Percentiles rank a stretch among this genome's conserved stretches.
Evolutionary conservation across 2,888 invertebrate species (phyloP).

Genomic region (Hydroisotoma schaefferi): DNA sequence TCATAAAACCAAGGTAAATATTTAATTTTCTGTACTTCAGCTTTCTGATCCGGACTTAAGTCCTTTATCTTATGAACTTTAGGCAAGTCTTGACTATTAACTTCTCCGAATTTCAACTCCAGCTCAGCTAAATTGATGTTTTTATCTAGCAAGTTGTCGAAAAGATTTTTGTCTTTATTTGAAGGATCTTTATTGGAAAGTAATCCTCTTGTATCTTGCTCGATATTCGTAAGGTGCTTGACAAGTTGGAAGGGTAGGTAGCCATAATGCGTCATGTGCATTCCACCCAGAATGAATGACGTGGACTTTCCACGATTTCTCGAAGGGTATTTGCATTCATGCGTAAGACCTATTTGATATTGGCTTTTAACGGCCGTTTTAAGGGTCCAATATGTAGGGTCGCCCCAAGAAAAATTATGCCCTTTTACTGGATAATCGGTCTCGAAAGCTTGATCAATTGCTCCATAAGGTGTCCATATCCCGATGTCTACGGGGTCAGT

Average conservation of each 20-base stretch:
- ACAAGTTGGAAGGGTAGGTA: slow-evolving; percentile 23
- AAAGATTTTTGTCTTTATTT: too few species aligned
- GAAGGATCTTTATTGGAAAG: too few species aligned
- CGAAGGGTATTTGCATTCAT: slow-evolving; percentile 3
- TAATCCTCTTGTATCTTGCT: neutral
- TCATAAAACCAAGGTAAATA: slow-evolving; percentile 26
- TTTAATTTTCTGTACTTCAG: slow-evolving; percentile 5
- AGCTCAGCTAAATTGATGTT: neutral
- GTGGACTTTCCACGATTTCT: slow-evolving; percentile 17
- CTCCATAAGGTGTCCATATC: slow-evolving; percentile 22
- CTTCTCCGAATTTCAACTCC: neutral
- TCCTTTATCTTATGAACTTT: too few species aligned
- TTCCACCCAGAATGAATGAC: slow-evolving; percentile 20
- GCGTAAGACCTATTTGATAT: too few species aligned
- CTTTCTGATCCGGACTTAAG: too few species aligned
- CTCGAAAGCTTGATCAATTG: slow-evolving; percentile 2
- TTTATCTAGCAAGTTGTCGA: too few species aligned
- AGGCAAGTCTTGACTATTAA: neutral
- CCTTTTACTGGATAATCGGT: slow-evolving; percentile 14
- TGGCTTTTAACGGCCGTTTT: neutral
- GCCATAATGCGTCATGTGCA: slow-evolving; percentile 23
- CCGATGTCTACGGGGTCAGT: slow-evolving; percentile 14
- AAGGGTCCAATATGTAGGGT: slow-evolving; percentile 24
- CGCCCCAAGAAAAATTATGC: slow-evolving; percentile 17
- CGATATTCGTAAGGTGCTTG: slow-evolving; percentile 11